Conservation (phyloP, 2,888 invertebrate genomes). For the Stenodema calcarata region DNA sequence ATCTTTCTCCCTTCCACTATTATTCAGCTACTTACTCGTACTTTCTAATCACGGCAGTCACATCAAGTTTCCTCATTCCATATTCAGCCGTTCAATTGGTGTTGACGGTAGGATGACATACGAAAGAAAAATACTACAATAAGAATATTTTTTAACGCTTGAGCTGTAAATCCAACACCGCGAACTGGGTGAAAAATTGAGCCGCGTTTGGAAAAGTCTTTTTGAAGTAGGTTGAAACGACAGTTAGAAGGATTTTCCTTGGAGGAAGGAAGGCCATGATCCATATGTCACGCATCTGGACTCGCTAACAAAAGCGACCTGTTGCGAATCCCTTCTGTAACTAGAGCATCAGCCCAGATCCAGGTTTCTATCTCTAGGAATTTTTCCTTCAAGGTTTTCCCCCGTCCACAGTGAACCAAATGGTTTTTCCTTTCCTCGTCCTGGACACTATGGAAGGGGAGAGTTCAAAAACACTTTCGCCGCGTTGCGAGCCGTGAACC, state of each 20-base stretch:
- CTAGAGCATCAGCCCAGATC: neutral
- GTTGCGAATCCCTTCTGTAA: neutral
- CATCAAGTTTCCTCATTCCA: too few relatives aligned
- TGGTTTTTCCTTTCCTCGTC: neutral
- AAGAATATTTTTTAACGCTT: neutral
- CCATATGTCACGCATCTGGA: neutral
- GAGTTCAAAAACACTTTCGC: neutral
- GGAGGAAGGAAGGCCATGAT: neutral
- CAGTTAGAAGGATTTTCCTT: neutral
- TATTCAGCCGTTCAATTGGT: neutral
- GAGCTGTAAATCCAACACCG: neutral
- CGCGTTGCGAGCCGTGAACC: neutral
- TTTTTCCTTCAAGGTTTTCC: neutral
- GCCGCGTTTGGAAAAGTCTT: neutral
- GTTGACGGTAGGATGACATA: neutral
- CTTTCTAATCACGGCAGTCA: too few relatives aligned
- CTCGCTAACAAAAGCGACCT: constrained; percentile 10
- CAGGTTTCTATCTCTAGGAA: neutral
- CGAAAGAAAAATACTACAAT: neutral
- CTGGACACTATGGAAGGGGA: neutral
- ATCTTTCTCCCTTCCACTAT: too few relatives aligned
- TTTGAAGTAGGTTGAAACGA: neutral
- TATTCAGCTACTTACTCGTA: too few relatives aligned
- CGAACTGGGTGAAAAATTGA: neutral
- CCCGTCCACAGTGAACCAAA: neutral